Percentiles rank a stretch among this genome's conserved stretches.
Conservation (phyloP, 2,113 vertebrate species). For the Odocoileus virginianus region DNA sequence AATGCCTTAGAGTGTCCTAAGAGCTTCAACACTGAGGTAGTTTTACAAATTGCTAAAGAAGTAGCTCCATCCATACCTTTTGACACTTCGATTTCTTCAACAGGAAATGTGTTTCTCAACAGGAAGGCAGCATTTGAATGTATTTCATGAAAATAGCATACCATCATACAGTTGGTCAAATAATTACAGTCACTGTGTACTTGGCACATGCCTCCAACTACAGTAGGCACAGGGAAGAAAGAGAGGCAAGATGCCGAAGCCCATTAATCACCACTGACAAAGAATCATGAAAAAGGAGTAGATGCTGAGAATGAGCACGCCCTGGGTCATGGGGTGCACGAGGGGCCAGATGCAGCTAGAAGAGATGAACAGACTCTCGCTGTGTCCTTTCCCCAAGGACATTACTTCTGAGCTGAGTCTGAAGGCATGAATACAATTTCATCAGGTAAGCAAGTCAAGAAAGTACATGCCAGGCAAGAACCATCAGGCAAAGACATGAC, state of each 20-base stretch:
- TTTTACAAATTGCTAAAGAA: background rate
- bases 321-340: fast-evolving
- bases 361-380: background rate
- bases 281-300: background rate
- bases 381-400: background rate
- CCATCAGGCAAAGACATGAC: background rate
- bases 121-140: background rate
- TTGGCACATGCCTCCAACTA: background rate
- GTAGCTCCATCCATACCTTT: background rate
- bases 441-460: background rate
- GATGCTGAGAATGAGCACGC: background rate
- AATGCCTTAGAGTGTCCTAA: background rate
- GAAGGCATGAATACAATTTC: background rate
- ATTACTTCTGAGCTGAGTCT: background rate
- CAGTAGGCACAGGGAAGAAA: background rate
- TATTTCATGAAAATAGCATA: background rate
- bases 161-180: background rate
- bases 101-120: background rate
- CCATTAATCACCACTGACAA: background rate
- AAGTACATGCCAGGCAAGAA: background rate
- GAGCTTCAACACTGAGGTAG: background rate
- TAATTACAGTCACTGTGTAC: background rate
- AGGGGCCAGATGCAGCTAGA: background rate
- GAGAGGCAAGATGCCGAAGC: background rate
- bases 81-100: background rate